A percentile compares a stretch with the other conserved stretches of the same genome.
Evolutionary conservation across 23 tunicate species (phyloP).

Genomic region (Aplidium turbinatum): DNA sequence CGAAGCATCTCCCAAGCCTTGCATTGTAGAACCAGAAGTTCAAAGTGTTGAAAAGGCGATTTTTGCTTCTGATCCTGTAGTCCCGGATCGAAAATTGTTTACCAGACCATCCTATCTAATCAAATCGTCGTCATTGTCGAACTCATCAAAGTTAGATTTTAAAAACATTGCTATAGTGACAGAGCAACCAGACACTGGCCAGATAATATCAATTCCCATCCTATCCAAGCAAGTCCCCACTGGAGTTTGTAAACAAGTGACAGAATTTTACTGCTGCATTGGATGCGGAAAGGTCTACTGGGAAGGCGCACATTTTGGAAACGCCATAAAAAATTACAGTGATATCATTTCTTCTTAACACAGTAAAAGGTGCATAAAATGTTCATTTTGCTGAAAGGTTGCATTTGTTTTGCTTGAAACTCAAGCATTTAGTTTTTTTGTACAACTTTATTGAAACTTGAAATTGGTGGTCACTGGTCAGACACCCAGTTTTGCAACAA

Average conservation of each 20-base stretch:
- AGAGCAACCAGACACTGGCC: background rate
- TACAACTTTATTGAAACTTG: background rate
- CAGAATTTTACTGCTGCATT: constrained; percentile 67
- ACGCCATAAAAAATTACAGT: constrained; percentile 46
- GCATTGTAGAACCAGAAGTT: no score
- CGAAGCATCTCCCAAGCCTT: background rate
- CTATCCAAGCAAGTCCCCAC: constrained; percentile 61
- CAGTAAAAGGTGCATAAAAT: no score
- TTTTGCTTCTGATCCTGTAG: no score
- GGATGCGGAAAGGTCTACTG: constrained; percentile 81
- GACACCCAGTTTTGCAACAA: constrained; percentile 7
- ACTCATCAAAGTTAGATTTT: constrained; percentile 34
- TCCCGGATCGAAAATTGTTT: background rate
- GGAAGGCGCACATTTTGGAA: constrained; percentile 77
- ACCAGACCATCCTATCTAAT: constrained; percentile 21
- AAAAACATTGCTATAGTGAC: constrained; percentile 46
- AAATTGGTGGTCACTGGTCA: constrained; percentile 17
- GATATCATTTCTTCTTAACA: constrained; percentile 36
- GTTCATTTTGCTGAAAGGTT: no score
- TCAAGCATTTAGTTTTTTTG: no score
- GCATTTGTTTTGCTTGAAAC: no score
- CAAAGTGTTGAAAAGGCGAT: background rate
- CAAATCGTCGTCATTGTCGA: constrained; percentile 50
- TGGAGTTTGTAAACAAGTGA: constrained; percentile 41
- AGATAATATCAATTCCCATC: background rate